Conservation (phyloP, 2,113 vertebrate species). For the Cardinalis cardinalis region DNA sequence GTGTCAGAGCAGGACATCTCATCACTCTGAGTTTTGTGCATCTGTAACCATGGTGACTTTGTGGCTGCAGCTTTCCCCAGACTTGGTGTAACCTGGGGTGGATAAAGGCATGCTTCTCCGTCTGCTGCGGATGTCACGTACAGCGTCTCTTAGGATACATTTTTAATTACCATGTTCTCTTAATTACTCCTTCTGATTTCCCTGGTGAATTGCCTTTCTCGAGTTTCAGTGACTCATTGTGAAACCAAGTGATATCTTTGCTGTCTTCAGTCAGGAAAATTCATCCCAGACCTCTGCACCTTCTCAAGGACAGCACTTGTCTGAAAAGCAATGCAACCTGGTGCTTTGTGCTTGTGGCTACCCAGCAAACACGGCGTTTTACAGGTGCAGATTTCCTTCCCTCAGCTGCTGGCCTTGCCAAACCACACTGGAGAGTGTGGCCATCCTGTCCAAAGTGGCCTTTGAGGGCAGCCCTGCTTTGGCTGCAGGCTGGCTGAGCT, state of each 20-base stretch:
- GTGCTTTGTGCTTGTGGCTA: not conserved
- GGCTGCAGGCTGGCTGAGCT: not conserved
- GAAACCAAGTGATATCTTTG: not conserved
- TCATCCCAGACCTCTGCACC: not conserved
- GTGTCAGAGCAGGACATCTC: not conserved
- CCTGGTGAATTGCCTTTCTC: conserved; percentile 8
- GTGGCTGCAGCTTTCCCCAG: conserved; percentile 36
- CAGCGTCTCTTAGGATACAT: conserved; percentile 12
- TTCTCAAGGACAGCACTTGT: not conserved
- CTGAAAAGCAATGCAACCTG: not conserved
- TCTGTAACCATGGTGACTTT: conserved; percentile 72
- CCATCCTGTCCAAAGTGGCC: accelerated
- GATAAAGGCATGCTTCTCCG: not conserved
- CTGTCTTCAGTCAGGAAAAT: not conserved
- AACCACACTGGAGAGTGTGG: accelerated
- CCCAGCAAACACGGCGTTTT: not conserved
- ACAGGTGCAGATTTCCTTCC: not conserved
- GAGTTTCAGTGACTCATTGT: conserved; percentile 29
- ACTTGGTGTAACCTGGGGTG: conserved; percentile 27
- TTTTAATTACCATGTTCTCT: conserved; percentile 53
- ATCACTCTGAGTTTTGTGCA: conserved; percentile 22
- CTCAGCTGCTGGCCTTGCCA: not conserved
- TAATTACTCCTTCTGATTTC: conserved; percentile 68
- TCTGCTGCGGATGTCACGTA: not conserved
- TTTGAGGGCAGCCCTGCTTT: not conserved